phyloP scores from a whole-genome alignment of 1,140 invertebrate genomes.

The Teleopsis dalmanni region DNA sequence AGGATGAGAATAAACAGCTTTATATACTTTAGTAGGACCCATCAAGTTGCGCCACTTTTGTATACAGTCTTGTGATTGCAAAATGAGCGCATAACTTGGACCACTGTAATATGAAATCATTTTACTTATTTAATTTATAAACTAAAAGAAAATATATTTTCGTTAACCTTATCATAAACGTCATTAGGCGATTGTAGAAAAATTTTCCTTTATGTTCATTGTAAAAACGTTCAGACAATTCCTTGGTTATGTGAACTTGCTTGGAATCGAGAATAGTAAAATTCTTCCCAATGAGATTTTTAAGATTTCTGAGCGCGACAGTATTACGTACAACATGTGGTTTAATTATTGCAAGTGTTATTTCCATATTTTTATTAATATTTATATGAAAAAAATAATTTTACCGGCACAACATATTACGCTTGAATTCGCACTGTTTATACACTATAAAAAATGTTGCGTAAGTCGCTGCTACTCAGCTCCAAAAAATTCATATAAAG shows the following conservation, averaged over 20 bases:
- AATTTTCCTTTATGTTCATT: slow-evolving; percentile 76
- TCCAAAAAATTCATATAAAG: too few species aligned
- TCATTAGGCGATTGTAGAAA: slow-evolving; percentile 78
- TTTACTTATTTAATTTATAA: not conserved
- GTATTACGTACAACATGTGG: slow-evolving; percentile 66
- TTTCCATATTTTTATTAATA: slow-evolving; percentile 9
- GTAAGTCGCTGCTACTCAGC: too few species aligned
- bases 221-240: slow-evolving; percentile 72
- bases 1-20: slow-evolving; percentile 69
- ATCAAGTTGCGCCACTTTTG: slow-evolving; percentile 70
- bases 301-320: slow-evolving; percentile 57
- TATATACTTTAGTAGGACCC: slow-evolving; percentile 81
- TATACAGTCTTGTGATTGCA: slow-evolving; percentile 70
- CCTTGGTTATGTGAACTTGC: slow-evolving; percentile 51
- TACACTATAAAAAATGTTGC: too few species aligned
- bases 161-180: slow-evolving; percentile 73
- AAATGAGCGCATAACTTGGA: slow-evolving; percentile 66
- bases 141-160: not conserved
- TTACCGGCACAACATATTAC: too few species aligned
- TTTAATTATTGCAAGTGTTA: slow-evolving; percentile 66
- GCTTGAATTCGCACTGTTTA: too few species aligned
- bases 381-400: too few species aligned
- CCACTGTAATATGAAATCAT: slow-evolving; percentile 57
- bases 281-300: slow-evolving; percentile 58
- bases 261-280: slow-evolving; percentile 70